phyloP scores from a whole-genome alignment of 2,113 vertebrate species.

The Porphyrio hochstetteri region DNA sequence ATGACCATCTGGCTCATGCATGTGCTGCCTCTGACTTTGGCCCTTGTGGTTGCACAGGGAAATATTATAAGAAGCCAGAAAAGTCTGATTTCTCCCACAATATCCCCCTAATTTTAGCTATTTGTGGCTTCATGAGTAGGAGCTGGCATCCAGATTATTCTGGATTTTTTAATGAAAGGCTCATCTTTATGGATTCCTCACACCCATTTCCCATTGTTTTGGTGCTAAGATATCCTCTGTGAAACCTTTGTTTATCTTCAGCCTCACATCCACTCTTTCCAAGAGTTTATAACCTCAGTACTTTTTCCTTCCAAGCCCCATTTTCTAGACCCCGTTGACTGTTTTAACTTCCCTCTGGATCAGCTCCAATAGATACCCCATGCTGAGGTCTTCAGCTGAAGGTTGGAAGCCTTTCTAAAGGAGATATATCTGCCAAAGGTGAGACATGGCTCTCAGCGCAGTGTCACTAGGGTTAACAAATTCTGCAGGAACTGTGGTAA shows the following conservation, averaged over 20 bases:
- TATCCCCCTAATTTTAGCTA: neutral
- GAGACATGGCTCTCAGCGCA: neutral
- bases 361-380: neutral
- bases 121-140: neutral
- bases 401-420: neutral
- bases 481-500: neutral
- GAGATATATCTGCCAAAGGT: neutral
- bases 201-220: neutral
- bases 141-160: neutral
- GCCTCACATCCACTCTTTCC: neutral
- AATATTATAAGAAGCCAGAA: neutral
- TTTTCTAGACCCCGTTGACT: neutral
- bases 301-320: neutral
- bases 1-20: fast-evolving
- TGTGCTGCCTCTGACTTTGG: neutral
- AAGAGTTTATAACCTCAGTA: neutral
- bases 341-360: neutral
- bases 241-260: neutral
- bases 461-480: neutral
- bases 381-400: neutral
- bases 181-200: neutral
- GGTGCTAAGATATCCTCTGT: neutral
- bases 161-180: neutral
- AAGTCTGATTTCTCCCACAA: neutral
- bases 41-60: neutral